Evolutionary conservation across 64 coral and sea anemone species (phyloP), one percentile per base, ranked within the genome.

Genomic region (Stylophora pistillata): DNA sequence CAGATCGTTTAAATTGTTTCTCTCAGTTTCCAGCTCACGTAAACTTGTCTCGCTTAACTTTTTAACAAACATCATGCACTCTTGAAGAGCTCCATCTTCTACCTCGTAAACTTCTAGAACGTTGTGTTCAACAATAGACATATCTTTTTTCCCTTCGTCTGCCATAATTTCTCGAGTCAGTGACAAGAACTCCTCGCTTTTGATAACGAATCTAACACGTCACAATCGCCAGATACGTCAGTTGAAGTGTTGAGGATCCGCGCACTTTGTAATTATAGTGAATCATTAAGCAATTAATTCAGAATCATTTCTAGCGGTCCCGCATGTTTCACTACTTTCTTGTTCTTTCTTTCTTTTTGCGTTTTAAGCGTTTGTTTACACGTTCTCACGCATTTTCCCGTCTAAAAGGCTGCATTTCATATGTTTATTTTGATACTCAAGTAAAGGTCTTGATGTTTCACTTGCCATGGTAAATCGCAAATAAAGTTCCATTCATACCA

Each of bases 11-110:
- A 98, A 61, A 71, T 94, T 98, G 69, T 78, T 89, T 47, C 75
- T 88, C 13, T 98, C 95, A 52, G 94, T 91, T 57, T 94, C 88
- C 23, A 98, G 72, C 73, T 98, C 95, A 17, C 82, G 66, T 25
- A 98, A 78, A 47, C 92, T 98, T 55, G 92, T 98, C 69, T 90
- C 95, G 25, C 95, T 98, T 76, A 98, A 82, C 82, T 98, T 98
- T 78, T 98, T 98, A 11, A 98, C 95, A 57, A 98, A 94, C 95
- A 98, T 98, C 88, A 98, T 94, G 13, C 95, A 94, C 52, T 98
- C 95, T 74, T 98, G 87, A 4, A 98, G 21, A 7, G 95, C 91
- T 12, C 85, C 90, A 12, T 96, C 95, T 53, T 89, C 74, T 2
- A 98, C 31, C 69, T 98, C 95, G 73, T 87, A 91, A 28, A 98